phyloP scores from a whole-genome alignment of 2,888 invertebrate species.

The Pandemis cinnamomeana region DNA sequence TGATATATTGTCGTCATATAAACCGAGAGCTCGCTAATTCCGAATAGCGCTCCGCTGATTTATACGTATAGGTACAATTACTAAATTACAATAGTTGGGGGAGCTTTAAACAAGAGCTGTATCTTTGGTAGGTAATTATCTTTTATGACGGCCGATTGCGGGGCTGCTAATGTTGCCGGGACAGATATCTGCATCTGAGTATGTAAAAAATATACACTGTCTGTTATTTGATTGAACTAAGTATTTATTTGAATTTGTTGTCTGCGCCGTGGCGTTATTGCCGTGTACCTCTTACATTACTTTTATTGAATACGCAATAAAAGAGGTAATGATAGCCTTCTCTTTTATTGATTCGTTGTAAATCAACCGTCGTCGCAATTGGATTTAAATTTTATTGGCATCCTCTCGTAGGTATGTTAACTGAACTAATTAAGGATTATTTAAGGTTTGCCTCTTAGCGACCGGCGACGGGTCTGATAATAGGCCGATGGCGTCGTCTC shows the following conservation, averaged over 20 bases:
- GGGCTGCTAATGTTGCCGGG: slow-evolving; percentile 19
- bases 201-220: slow-evolving; percentile 4
- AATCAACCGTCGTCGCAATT: slow-evolving; percentile 80
- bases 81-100: slow-evolving; percentile 47
- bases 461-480: slow-evolving; percentile 25
- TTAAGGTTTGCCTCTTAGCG: slow-evolving; percentile 47
- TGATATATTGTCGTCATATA: slow-evolving; percentile 75
- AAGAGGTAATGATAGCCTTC: slow-evolving; percentile 79
- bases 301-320: slow-evolving; percentile 81
- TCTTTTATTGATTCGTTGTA: slow-evolving; percentile 83
- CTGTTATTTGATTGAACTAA: slow-evolving; percentile 41
- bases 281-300: slow-evolving; percentile 66
- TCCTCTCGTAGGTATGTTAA: slow-evolving; percentile 70
- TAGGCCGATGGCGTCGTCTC: slow-evolving; percentile 36
- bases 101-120: slow-evolving; percentile 30
- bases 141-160: slow-evolving; percentile 29
- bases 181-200: slow-evolving; percentile 9
- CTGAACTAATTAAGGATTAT: slow-evolving; percentile 68
- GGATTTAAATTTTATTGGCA: slow-evolving; percentile 80
- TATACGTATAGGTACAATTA: slow-evolving; percentile 48
- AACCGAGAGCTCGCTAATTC: slow-evolving; percentile 66
- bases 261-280: slow-evolving; percentile 60
- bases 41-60: slow-evolving; percentile 53
- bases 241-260: slow-evolving; percentile 53
- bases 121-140: slow-evolving; percentile 23